phyloP scores from a whole-genome alignment of 2,113 vertebrate genomes.

The Cavia porcellus region DNA sequence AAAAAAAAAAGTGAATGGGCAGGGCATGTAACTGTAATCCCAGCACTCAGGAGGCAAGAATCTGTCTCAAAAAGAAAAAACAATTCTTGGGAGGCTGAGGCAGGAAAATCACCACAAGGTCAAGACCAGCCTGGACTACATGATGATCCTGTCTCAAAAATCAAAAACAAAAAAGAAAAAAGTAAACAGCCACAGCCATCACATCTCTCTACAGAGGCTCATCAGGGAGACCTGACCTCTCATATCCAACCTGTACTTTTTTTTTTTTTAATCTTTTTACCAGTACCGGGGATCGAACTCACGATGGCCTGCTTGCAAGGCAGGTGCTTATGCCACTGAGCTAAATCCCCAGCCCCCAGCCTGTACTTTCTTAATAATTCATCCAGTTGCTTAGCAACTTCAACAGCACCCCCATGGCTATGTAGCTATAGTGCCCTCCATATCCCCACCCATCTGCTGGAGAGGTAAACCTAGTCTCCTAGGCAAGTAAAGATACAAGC shows the following conservation, averaged over 20 bases:
- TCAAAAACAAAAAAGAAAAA: background rate
- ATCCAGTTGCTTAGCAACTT: background rate
- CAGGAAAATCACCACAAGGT: no score
- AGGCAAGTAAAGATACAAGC: background rate
- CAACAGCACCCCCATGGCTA: background rate
- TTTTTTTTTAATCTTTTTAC: no score
- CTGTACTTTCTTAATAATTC: background rate
- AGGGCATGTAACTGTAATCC: no score
- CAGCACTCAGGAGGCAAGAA: no score
- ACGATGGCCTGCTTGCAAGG: no score
- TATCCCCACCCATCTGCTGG: background rate
- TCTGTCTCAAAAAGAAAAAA: no score
- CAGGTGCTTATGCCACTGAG: no score
- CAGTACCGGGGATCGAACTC: no score
- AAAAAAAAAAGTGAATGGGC: background rate
- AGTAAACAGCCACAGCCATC: background rate
- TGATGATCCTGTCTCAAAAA: background rate
- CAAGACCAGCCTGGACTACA: background rate
- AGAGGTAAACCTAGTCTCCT: background rate
- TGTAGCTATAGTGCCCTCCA: background rate
- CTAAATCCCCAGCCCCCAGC: background rate
- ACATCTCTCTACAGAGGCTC: background rate
- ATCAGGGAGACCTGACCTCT: background rate
- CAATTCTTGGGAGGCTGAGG: no score
- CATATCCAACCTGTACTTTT: background rate